Evolutionary conservation across 2,113 vertebrate genomes (phyloP).

Genomic region (Siphamia tubifer): DNA sequence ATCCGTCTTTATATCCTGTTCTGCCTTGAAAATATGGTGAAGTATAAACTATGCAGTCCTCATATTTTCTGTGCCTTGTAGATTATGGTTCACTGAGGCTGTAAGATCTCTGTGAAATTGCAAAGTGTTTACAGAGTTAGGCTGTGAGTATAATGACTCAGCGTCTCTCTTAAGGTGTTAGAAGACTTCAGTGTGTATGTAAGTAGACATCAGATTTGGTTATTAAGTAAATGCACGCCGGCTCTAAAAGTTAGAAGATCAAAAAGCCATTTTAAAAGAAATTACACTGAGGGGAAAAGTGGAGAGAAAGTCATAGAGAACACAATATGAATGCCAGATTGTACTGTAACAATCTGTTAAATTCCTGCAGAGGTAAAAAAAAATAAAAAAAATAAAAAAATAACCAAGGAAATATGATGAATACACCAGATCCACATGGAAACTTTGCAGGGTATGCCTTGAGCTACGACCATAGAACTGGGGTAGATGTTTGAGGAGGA

Average conservation of each 20-base stretch:
- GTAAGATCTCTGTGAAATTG: conserved; percentile 20
- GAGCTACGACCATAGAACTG: neutral
- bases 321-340: neutral
- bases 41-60: conserved; percentile 24
- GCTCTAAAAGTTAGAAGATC: neutral
- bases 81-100: conserved; percentile 18
- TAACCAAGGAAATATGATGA: neutral
- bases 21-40: neutral
- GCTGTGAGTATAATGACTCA: neutral
- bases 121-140: neutral
- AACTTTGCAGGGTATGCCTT: neutral
- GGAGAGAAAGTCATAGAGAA: neutral
- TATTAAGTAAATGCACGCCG: neutral
- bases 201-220: no score
- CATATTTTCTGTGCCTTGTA: conserved; percentile 21
- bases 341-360: neutral
- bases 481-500: conserved; percentile 8
- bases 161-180: neutral
- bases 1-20: no score
- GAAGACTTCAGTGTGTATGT: no score
- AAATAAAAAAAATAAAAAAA: no score
- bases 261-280: neutral
- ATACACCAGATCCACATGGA: neutral
- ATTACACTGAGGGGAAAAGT: neutral
- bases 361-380: neutral